Conservation (phyloP, 2,888 invertebrate species). For the Luperina nickerlii region DNA sequence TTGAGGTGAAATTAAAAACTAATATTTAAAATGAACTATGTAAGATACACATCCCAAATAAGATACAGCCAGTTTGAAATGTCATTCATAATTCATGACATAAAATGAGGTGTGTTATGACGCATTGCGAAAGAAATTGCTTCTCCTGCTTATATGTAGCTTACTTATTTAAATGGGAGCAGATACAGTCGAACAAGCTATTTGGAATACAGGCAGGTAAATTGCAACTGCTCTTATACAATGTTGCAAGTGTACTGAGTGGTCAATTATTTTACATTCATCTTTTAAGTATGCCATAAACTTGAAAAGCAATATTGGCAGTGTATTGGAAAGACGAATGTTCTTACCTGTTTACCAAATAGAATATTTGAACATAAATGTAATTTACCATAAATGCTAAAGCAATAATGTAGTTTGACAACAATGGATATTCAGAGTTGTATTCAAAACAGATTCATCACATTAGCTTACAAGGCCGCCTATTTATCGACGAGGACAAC, state of each 20-base stretch:
- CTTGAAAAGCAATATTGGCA: background rate
- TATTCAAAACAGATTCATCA: conserved; percentile 43
- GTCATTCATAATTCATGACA: background rate
- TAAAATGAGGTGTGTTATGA: background rate
- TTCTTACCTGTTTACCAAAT: background rate
- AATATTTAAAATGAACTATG: background rate
- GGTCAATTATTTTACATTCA: background rate
- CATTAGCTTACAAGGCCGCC: conserved; percentile 45
- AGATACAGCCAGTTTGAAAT: background rate
- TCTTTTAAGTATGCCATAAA: background rate
- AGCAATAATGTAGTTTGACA: conserved; percentile 3
- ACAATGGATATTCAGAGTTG: conserved; percentile 20
- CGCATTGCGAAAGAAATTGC: background rate
- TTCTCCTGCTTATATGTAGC: background rate
- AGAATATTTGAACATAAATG: background rate
- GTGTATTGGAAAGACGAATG: background rate
- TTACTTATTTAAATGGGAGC: background rate
- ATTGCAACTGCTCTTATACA: background rate
- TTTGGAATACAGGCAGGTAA: background rate
- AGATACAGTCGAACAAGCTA: background rate
- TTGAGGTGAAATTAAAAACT: background rate
- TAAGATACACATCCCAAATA: background rate
- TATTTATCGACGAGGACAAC: conserved; percentile 15
- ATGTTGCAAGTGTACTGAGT: background rate
- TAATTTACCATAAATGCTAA: conserved; percentile 1